Conservation (phyloP, 2,888 invertebrate genomes). For the Pegoplata infirma region DNA sequence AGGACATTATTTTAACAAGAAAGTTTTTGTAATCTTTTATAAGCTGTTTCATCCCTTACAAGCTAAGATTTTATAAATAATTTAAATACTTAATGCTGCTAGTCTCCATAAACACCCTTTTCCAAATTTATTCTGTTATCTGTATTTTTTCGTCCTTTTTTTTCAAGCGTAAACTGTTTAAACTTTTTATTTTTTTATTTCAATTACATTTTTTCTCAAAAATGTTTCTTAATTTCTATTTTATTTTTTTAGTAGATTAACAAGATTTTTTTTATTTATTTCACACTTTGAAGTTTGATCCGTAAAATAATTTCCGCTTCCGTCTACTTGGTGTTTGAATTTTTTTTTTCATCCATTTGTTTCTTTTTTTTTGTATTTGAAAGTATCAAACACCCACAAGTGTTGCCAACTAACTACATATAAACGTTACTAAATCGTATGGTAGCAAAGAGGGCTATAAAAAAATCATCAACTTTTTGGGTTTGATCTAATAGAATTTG, state of each 20-base stretch:
- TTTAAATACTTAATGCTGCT: constrained; percentile 41
- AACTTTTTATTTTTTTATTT: constrained; percentile 36
- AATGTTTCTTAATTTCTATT: constrained; percentile 19
- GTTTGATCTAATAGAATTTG: constrained; percentile 32
- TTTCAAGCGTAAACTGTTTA: constrained; percentile 52
- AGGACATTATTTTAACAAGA: no score
- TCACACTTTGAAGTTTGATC: constrained; percentile 64
- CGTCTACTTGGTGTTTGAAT: constrained; percentile 21
- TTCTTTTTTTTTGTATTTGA: constrained; percentile 24
- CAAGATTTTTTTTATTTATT: constrained; percentile 43
- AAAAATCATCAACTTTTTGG: constrained; percentile 38
- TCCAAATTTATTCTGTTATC: constrained; percentile 31
- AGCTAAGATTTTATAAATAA: constrained; percentile 27
- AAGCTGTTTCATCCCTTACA: constrained; percentile 22
- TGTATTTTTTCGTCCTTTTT: constrained; percentile 16
- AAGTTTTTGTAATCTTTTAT: background rate
- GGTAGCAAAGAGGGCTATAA: background rate
- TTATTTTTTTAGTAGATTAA: constrained; percentile 51
- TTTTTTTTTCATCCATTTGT: constrained; percentile 14
- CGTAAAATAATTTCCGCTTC: constrained; percentile 61
- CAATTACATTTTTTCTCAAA: constrained; percentile 46
- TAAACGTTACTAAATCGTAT: constrained; percentile 30
- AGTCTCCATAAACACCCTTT: constrained; percentile 46
- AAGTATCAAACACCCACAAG: constrained; percentile 51
- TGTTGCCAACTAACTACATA: constrained; percentile 59